These are phyloP conservation scores for Iselma pallidipennis DNA, from an alignment of 2,888 invertebrate genomes.

Conservation along the genomic window DNA sequence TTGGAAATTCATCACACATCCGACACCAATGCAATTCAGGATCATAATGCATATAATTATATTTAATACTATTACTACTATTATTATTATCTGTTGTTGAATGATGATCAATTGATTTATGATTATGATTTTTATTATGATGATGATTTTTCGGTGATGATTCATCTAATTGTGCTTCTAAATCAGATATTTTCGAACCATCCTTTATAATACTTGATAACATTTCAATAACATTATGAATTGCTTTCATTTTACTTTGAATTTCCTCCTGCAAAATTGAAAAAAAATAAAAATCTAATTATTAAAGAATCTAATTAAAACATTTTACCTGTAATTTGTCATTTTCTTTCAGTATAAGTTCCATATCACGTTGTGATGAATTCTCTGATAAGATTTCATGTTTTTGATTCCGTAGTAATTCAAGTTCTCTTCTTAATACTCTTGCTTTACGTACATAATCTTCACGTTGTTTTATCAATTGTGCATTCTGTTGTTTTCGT, in stretches of 20 bases:
- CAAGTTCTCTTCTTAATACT: slow-evolving; percentile 76
- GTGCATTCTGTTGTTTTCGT: slow-evolving; percentile 80
- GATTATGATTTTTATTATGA: neutral
- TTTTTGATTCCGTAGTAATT: slow-evolving; percentile 77
- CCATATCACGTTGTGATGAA: slow-evolving; percentile 70
- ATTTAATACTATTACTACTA: slow-evolving; percentile 50
- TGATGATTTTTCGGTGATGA: slow-evolving; percentile 46
- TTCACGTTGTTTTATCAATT: slow-evolving; percentile 77
- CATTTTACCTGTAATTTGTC: slow-evolving; percentile 83
- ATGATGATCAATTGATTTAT: neutral
- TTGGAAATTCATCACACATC: slow-evolving; percentile 83
- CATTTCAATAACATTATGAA: slow-evolving; percentile 87
- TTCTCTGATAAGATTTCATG: slow-evolving; percentile 75
- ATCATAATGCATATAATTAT: slow-evolving; percentile 84
- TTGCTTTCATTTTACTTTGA: slow-evolving; percentile 78
- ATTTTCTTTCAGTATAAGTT: slow-evolving; percentile 80
- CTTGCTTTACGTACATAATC: slow-evolving; percentile 78
- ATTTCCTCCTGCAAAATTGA: slow-evolving; percentile 67
- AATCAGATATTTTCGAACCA: slow-evolving; percentile 59
- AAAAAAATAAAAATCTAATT: slow-evolving; percentile 37
- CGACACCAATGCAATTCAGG: slow-evolving; percentile 92
- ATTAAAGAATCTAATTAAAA: slow-evolving; percentile 2
- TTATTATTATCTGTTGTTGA: slow-evolving; percentile 8
- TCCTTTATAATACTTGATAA: slow-evolving; percentile 83
- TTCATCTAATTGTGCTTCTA: slow-evolving; percentile 41